Evolutionary conservation across 2,888 invertebrate genomes (phyloP), one percentile per base, ranked within the genome.

Genomic region (Lamellibrachia columna): DNA sequence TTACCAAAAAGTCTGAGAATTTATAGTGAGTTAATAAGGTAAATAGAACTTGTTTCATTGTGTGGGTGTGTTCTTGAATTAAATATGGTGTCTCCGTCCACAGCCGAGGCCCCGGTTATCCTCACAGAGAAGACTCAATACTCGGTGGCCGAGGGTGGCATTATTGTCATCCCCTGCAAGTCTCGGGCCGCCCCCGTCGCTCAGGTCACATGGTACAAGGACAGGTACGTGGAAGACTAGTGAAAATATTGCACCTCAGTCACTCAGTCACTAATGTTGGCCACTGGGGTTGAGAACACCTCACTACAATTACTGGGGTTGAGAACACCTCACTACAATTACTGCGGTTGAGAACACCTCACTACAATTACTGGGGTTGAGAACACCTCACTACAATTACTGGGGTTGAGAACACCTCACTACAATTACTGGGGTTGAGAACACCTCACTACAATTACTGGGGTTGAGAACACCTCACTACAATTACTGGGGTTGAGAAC

Each of bases 131-230:
- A 75, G 75, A 22, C 75, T n/a, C 75, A 75, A n/a, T 75, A 22
- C 75, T 22, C 90, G 53, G 75, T 75, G 75, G 90, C 92, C 1
- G 55, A 93, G 22, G 92, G 90, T 52, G 92, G 92, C 28, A 91
- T 90, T 53, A 90, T 55, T 52, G 91, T 93, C 52, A 91, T 55
- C 90, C 93, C 93, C 3, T 94, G 94, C 90, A 22, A 22, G 40
- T 92, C 93, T 52, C 75, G 52, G 4, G 94, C 94, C 0, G 93
- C 93, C 4, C 94, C 94, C 55, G 91, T 52, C 52, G 94, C 94
- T n/a, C 92, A 92, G 60, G 92, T 93, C 60, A 92, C 92, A 53
- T 94, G 94, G 94, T 94, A 93, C 93, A 93, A 92, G 91, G 92
- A 93, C 90, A 93, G 93, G 94, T 94, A 58, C 91, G 93, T 75